phyloP scores from a whole-genome alignment of 2,797 vertebrate species.

The Microctenopoma stevenorrisi region DNA sequence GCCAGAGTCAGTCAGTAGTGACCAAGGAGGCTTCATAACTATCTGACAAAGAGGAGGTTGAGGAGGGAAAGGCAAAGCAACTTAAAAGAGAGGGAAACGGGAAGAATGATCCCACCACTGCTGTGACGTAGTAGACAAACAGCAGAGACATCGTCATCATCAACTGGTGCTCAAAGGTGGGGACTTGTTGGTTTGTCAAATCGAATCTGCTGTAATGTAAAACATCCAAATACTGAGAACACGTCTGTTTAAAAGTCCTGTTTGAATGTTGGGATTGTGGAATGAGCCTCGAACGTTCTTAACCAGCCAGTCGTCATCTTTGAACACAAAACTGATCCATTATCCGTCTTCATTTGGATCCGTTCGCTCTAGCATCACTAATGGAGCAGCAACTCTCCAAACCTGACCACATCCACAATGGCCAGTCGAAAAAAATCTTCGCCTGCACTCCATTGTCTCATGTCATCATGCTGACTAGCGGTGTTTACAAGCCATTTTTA shows the following conservation, averaged over 20 bases:
- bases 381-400: too few relatives aligned
- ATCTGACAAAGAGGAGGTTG: slow-evolving; percentile 80
- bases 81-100: slow-evolving; percentile 2
- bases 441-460: slow-evolving; percentile 4
- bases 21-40: slow-evolving; percentile 95
- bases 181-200: slow-evolving; percentile 8
- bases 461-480: slow-evolving; percentile 4
- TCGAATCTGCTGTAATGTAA: not conserved
- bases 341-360: slow-evolving; percentile 8
- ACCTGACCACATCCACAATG: too few relatives aligned
- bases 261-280: slow-evolving; percentile 41
- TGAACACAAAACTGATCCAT: slow-evolving; percentile 18
- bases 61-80: slow-evolving; percentile 59
- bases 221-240: slow-evolving; percentile 11
- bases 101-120: slow-evolving; percentile 15
- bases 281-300: not conserved
- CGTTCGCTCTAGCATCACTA: not conserved
- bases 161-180: slow-evolving; percentile 32
- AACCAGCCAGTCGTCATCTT: slow-evolving; percentile 36
- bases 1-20: slow-evolving; percentile 87
- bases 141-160: not conserved
- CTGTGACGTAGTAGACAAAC: slow-evolving; percentile 23
- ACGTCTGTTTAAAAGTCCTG: not conserved
- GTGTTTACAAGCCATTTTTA: slow-evolving; percentile 36
- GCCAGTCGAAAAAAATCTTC: too few relatives aligned